A percentile compares a stretch with the other conserved stretches of the same genome.
Evolutionary conservation across 2,888 invertebrate species (phyloP).

Genomic region (Hirtodrosophila trivittata): DNA sequence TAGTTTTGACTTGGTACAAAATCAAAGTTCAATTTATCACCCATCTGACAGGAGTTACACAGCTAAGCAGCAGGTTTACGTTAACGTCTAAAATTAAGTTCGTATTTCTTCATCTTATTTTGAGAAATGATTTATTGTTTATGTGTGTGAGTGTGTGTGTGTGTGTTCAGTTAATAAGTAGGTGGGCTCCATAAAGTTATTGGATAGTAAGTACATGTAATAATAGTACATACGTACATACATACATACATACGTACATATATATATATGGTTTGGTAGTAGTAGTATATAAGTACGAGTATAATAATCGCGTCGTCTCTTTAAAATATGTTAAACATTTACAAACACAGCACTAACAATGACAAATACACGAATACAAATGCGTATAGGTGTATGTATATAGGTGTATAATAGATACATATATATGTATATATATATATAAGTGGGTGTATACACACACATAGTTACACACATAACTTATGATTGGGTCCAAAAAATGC

Average conservation of each 20-base stretch:
- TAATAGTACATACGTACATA: too few species aligned
- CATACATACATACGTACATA: too few species aligned
- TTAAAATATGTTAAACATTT: conserved; percentile 49
- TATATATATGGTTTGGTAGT: too few species aligned
- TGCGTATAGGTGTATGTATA: conserved; percentile 37
- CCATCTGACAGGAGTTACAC: conserved; percentile 84
- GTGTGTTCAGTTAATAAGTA: conserved; percentile 51
- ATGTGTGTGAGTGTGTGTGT: conserved; percentile 59
- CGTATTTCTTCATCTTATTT: conserved; percentile 23
- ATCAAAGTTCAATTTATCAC: conserved; percentile 75
- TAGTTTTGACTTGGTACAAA: conserved; percentile 54
- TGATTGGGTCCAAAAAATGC: conserved; percentile 52
- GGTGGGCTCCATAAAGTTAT: conserved; percentile 71
- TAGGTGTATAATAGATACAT: conserved; percentile 24
- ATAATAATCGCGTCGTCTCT: conserved; percentile 28
- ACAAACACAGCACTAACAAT: conserved; percentile 72
- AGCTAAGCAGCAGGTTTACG: conserved; percentile 62
- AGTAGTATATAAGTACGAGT: too few species aligned
- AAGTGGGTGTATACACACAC: conserved; percentile 8
- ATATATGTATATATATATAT: conserved; percentile 28
- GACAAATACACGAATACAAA: conserved; percentile 58
- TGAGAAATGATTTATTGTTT: conserved; percentile 34
- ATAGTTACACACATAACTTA: conserved; percentile 18
- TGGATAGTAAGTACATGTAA: too few species aligned
- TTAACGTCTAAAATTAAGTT: conserved; percentile 22